Evolutionary conservation across 1,140 invertebrate genomes (phyloP), one percentile per base, ranked within the genome.

Genomic region (Temnothorax longispinosus): DNA sequence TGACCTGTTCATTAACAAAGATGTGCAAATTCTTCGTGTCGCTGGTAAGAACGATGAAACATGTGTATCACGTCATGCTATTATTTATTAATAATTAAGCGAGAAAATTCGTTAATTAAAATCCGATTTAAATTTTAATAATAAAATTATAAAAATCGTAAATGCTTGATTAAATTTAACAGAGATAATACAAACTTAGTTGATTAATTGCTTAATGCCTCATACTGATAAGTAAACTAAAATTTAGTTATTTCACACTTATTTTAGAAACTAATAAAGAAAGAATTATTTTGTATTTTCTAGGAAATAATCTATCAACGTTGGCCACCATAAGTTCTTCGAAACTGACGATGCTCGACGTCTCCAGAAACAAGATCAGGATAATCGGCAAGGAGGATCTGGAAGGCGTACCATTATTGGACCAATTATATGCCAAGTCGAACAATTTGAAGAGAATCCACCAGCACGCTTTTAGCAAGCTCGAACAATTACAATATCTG

Each of bases 371-470:
- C 58, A 96, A 96, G 27, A 96, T 97, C 38, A 96, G 94, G 88
- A 95, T 96, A 58, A 95, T 97, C 54, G 95, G 96, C 1, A 96
- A 97, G 65, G 96, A 96, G 50, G 97, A 97, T 95, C 96, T 97
- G 58, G 95, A 96, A 35, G 96, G 96, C 54, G 96, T 97, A 92
- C 95, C 96, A 3, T 95, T 95, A 6, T 92, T 97, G 85, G 96
- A 96, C 7, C 96, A 96, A 90, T 93, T 97, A 15, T 96, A 96
- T 60, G 90, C 97, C 2, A 96, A 95, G 84, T 96, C 96, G 18
- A 97, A 97, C 90, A 96, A 95, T 69, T 96, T 97, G 65, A 96
- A 95, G 60, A 96, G 96, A 86, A 97, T 97, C 69, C 96, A 97
- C 85, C 96, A 96, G 21, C 96, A 97, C 91, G 96, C 97, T 44